Conservation (phyloP, 2,113 vertebrate genomes). For the Tiliqua scincoides region DNA sequence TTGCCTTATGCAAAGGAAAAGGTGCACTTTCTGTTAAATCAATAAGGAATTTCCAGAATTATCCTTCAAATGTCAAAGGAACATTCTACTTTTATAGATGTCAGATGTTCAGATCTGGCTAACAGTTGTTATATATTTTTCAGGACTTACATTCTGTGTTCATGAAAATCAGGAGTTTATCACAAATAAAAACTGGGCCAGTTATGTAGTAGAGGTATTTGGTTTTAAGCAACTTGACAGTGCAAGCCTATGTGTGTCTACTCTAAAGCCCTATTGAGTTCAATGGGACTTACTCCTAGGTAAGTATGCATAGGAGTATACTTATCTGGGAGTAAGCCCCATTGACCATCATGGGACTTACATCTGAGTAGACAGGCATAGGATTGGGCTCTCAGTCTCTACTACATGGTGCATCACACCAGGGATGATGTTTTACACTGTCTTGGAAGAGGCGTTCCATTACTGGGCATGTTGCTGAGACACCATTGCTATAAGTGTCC, state of each 20-base stretch:
- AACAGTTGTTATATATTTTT: background rate
- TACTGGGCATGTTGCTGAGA: background rate
- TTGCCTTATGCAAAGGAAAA: no score
- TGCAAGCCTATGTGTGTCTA: no score
- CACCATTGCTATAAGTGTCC: no score
- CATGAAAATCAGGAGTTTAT: background rate
- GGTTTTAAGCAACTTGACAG: no score
- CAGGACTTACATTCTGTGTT: background rate
- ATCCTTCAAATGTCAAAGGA: background rate
- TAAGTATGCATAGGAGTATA: no score
- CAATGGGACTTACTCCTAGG: no score
- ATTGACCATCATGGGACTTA: no score
- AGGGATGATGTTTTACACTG: background rate
- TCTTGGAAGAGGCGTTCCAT: background rate
- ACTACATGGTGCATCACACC: background rate
- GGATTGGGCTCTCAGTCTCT: no score
- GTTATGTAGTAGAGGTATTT: background rate
- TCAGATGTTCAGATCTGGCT: background rate
- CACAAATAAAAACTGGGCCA: slow-evolving; percentile 38
- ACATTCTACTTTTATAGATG: background rate
- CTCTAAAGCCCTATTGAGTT: no score
- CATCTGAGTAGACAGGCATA: no score
- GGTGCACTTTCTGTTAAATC: background rate
- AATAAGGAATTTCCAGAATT: background rate
- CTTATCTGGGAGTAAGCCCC: no score